phyloP scores from a whole-genome alignment of 1,140 invertebrate species.

The Drosophila jambulina region DNA sequence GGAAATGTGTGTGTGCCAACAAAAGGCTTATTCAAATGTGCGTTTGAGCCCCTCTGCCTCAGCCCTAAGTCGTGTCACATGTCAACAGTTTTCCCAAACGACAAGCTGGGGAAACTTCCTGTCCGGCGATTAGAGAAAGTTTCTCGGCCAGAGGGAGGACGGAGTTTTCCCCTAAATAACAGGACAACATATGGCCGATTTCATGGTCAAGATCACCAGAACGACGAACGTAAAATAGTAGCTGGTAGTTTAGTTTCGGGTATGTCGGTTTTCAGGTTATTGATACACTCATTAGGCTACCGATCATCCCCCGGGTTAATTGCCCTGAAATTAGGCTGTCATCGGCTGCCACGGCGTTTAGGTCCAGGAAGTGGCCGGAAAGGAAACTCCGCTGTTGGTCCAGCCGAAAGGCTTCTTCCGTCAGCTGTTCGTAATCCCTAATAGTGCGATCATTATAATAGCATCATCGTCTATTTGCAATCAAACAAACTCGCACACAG shows the following conservation, averaged over 20 bases:
- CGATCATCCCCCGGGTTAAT: slow-evolving; percentile 50
- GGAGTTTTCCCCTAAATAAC: slow-evolving; percentile 22
- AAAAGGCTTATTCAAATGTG: slow-evolving; percentile 66
- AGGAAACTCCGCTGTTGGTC: slow-evolving; percentile 21
- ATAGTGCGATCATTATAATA: slow-evolving; percentile 80
- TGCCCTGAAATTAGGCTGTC: slow-evolving; percentile 63
- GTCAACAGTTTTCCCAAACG: slow-evolving; percentile 51
- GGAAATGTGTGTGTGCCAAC: slow-evolving; percentile 29
- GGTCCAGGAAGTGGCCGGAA: slow-evolving; percentile 17
- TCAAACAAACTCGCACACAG: slow-evolving; percentile 39
- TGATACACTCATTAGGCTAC: slow-evolving; percentile 65
- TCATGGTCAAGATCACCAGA: slow-evolving; percentile 38
- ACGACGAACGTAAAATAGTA: slow-evolving; percentile 29
- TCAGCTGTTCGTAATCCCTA: slow-evolving; percentile 63
- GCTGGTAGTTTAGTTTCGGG: slow-evolving; percentile 14
- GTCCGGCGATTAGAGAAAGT: slow-evolving; percentile 45
- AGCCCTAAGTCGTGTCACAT: slow-evolving; percentile 63
- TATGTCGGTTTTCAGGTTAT: slow-evolving; percentile 35
- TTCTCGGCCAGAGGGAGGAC: slow-evolving; percentile 14
- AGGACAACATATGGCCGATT: slow-evolving; percentile 43
- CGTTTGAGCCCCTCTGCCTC: slow-evolving; percentile 20
- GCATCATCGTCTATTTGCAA: slow-evolving; percentile 79
- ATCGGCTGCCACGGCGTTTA: slow-evolving; percentile 41
- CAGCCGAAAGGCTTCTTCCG: slow-evolving; percentile 40
- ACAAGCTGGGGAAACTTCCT: slow-evolving; percentile 48